Evolutionary conservation across 2,113 vertebrate species (phyloP), one percentile per base, ranked within the genome.

Genomic region (Megaleporinus macrocephalus): DNA sequence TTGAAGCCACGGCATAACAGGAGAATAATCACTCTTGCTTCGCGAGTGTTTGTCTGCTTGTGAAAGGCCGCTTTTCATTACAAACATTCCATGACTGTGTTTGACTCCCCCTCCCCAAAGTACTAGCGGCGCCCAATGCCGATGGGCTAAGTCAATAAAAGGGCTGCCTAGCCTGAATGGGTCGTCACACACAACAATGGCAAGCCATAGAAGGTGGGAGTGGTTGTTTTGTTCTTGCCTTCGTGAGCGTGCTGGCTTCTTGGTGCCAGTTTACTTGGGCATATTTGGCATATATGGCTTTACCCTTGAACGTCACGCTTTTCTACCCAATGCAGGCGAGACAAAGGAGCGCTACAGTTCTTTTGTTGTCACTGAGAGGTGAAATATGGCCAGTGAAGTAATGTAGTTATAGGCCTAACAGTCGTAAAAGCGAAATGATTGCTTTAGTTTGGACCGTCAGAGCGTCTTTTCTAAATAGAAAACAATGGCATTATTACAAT

Each of bases 161-260:
- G 78, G 59, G 27, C 57, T 12, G 57, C 47, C 55, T 22, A 18
- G 36, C 44, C 76, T 80, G 72, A 82, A 84, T 82, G 84, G 82
- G 16, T 62, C 51, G 29, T 76, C 57, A 36, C 51, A 63, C 68
- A 80, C 88, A 93, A 92, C 91, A 93, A 86, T 91, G 76, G 91
- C 84, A 76, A 83, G 78, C 79, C 63, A 78, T 63, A 85, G 76
- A 79, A 84, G 57, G 84, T 91, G 91, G 92, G 92, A 91, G 90
- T 81, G 84, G 86, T 86, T 90, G 90, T 92, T 91, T 92, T 92
- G 86, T 93, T 86, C 29, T 66, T 79, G 69, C 47, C 47, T 26
- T 16, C 22, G 44, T 15, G 73, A 79, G 72, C 55, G 76, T 81
- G 4, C 71, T 71, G 41, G 51, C 51, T 51, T 78, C 47, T 24